Conservation (phyloP, 2,113 vertebrate species). For the Callorhinus ursinus region DNA sequence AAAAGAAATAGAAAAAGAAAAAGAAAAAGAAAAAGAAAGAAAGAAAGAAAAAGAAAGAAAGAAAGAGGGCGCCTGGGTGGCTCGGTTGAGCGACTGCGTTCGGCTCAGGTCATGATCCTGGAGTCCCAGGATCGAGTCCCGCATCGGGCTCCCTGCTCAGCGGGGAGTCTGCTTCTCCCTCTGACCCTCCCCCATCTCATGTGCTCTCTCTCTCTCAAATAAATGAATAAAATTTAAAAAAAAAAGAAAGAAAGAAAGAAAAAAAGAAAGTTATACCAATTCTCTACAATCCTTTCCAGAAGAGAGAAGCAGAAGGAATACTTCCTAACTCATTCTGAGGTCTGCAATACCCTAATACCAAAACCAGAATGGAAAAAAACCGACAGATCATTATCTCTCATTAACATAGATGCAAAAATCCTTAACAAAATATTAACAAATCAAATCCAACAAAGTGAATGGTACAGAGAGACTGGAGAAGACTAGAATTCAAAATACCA, state of each 20-base stretch:
- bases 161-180: too few species aligned
- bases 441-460: background rate
- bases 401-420: background rate
- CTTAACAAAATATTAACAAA: background rate
- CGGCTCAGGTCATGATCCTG: too few species aligned
- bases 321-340: background rate
- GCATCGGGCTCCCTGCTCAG: too few species aligned
- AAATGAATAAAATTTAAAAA: background rate
- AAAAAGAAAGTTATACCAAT: background rate
- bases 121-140: too few species aligned
- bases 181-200: too few species aligned
- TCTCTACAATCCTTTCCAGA: background rate
- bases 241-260: background rate
- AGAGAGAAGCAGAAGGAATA: background rate
- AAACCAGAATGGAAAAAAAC: background rate
- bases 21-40: too few species aligned
- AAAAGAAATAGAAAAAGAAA: too few species aligned
- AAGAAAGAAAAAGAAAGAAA: too few species aligned
- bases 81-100: too few species aligned
- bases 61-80: too few species aligned
- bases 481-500: background rate
- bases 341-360: background rate
- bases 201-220: background rate
- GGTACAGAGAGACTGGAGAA: background rate
- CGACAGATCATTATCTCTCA: background rate